Base-by-base conservation (phyloP, 2,797 vertebrate genomes). In the Momotus momota region DNA sequence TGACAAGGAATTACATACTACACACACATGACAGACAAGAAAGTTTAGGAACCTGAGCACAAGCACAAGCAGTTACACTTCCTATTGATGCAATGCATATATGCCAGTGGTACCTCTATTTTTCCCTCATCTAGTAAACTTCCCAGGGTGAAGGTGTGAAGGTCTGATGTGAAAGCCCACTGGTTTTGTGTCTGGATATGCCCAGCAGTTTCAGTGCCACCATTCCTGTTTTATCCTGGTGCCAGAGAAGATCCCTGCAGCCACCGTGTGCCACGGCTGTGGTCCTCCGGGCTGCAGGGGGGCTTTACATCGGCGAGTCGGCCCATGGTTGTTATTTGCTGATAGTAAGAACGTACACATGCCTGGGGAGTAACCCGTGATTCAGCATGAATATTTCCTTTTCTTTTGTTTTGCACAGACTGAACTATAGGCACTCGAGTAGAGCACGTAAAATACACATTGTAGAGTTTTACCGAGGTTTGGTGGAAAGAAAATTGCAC, bases 351-450 rank as follows among this genome's bases (percentile, higher is more conserved):
- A 55, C 14, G 75, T 75, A 85, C 33, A 61, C 49, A 26, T n/a
- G 15, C 71, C 29, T 93, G 75, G 67, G 58, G 48, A 62, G 14
- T 87, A 77, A 41, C 31, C 74, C 18, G 8, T 88, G 93, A 96
- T 75, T 95, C 72, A 93, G 88, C 91, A 89, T 58, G 54, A 84
- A 81, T 35, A 1, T 51, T 75, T 88, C 75, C 14, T 73, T 91
- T 90, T 87, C 62, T 57, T 74, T 91, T 86, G 90, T 92, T 87
- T 67, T 54, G 29, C 65, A 73, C 49, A 79, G 67, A 52, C 81
- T 23, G 25, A 95, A 91, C 45, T 64, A 89, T 46, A 93, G 41
- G 66, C 61, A 35, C 10, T 38, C 43, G 55, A 35, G 35, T 35
- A 35, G 16, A 92, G 25, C 11, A 75, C 15, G 57, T 52, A 21